Evolutionary conservation across 2,797 vertebrate species (phyloP).

Genomic region (Hemitrygon akajei): DNA sequence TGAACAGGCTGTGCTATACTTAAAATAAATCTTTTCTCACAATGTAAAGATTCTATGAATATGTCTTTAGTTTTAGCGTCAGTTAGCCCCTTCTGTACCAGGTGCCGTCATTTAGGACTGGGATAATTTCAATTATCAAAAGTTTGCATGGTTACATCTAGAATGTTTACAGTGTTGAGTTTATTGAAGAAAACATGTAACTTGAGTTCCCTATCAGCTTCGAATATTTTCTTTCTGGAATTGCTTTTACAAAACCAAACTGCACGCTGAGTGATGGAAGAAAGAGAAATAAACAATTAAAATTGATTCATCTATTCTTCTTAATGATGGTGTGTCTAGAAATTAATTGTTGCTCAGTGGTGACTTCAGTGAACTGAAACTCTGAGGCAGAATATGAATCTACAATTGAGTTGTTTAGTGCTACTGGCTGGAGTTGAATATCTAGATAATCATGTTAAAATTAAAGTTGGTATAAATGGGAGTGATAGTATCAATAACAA

Average conservation of each 20-base stretch:
- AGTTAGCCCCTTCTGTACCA: background rate
- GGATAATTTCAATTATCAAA: background rate
- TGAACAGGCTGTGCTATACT: background rate
- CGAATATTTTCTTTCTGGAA: background rate
- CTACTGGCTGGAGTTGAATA: too few relatives aligned
- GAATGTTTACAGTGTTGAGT: background rate
- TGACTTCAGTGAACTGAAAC: too few relatives aligned
- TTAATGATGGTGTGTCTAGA: too few relatives aligned
- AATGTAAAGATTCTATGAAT: background rate
- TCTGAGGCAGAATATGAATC: too few relatives aligned
- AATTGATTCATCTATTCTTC: background rate
- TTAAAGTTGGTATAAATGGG: background rate
- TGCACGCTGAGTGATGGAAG: background rate
- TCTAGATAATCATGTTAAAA: too few relatives aligned
- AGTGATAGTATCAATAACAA: background rate
- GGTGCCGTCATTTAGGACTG: background rate
- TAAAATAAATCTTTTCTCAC: background rate
- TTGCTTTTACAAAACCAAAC: background rate
- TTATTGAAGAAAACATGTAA: too few relatives aligned
- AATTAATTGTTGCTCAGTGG: too few relatives aligned
- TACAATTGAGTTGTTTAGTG: too few relatives aligned
- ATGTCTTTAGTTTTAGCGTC: background rate
- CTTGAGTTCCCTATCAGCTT: background rate
- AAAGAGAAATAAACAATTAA: background rate
- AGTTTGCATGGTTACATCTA: background rate